These are phyloP conservation scores for Crenichthys baileyi DNA, from an alignment of 2,797 vertebrate species.

Conservation along the genomic window DNA sequence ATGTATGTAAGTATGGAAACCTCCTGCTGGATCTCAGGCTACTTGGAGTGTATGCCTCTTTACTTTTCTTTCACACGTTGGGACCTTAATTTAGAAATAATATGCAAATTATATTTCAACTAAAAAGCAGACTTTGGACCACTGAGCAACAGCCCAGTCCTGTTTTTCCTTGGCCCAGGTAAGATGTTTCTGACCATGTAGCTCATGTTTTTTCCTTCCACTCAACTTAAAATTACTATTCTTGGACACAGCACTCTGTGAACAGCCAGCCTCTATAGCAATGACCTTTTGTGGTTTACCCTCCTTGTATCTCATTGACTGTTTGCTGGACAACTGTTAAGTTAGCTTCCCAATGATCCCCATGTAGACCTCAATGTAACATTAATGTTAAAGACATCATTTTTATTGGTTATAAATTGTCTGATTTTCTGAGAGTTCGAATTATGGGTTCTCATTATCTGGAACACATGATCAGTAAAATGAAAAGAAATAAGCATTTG, in stretches of 20 bases:
- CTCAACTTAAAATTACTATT: background rate
- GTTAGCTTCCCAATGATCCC: background rate
- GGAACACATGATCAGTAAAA: background rate
- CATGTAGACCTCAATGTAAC: background rate
- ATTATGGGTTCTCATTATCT: background rate
- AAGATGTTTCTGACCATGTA: background rate
- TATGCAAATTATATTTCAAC: background rate
- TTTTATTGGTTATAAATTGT: background rate
- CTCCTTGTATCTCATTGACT: background rate
- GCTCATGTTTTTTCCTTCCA: background rate
- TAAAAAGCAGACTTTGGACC: background rate
- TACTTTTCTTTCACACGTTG: background rate
- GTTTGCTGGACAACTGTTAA: background rate
- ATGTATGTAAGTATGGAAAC: background rate
- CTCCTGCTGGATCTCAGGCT: background rate
- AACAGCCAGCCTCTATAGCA: background rate
- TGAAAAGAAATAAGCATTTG: too few relatives aligned
- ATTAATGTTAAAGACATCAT: background rate
- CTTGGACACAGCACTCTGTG: background rate
- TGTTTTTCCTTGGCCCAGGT: background rate
- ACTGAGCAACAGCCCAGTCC: background rate
- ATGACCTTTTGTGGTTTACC: background rate
- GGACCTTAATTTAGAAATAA: background rate
- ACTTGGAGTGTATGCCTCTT: background rate
- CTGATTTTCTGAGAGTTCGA: background rate